A percentile compares a stretch with the other conserved stretches of the same genome.
Conservation (phyloP, 2,113 vertebrate genomes). For the Notothenia coriiceps region DNA sequence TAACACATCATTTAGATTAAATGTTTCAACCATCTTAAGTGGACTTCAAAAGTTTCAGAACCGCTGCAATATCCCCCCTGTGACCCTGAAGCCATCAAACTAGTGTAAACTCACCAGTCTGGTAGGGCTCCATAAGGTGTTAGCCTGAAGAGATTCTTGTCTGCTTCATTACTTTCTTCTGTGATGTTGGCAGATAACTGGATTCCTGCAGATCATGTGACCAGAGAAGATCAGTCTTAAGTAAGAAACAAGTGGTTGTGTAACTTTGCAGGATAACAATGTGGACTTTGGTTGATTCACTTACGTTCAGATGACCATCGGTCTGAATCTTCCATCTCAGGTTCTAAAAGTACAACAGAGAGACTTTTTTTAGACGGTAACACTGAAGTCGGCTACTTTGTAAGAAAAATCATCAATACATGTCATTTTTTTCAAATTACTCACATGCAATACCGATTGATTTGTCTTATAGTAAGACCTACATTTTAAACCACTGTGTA, state of each 20-base stretch:
- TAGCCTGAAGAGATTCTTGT: slow-evolving; percentile 77
- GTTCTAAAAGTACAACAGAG: slow-evolving; percentile 38
- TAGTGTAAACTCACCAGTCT: slow-evolving; percentile 80
- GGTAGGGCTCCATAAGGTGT: slow-evolving; percentile 82
- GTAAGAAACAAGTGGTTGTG: slow-evolving; percentile 12
- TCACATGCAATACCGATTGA: background rate
- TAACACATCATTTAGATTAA: too few relatives aligned
- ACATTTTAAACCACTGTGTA: background rate
- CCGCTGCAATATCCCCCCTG: too few relatives aligned
- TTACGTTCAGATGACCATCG: slow-evolving; percentile 70
- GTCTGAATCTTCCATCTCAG: slow-evolving; percentile 68
- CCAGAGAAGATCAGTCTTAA: slow-evolving; percentile 19
- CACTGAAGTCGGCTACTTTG: background rate
- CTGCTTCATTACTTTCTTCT: slow-evolving; percentile 52
- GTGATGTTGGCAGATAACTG: slow-evolving; percentile 38
- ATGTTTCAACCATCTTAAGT: too few relatives aligned
- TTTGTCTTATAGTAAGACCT: background rate
- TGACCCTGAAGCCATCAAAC: slow-evolving; percentile 1
- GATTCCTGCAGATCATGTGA: slow-evolving; percentile 57
- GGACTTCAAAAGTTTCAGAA: too few relatives aligned
- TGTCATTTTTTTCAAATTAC: background rate
- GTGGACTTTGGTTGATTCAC: slow-evolving; percentile 43
- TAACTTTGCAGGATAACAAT: background rate
- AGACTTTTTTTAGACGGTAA: slow-evolving; percentile 5
- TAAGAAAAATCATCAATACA: background rate